phyloP scores from a whole-genome alignment of 2,888 invertebrate genomes.

The Pyrgus malvae region DNA sequence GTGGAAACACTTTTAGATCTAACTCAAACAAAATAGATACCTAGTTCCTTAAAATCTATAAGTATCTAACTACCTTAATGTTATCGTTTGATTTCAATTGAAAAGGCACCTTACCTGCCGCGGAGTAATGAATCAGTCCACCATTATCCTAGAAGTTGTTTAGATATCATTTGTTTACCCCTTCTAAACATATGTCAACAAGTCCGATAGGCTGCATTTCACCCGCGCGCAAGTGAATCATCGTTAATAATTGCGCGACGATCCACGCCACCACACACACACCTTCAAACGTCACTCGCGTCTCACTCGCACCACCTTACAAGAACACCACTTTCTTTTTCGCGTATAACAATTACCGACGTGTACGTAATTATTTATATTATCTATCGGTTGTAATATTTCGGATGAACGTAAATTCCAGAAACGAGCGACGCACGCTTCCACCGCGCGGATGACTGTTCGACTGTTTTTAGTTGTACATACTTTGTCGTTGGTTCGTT shows the following conservation, averaged over 20 bases:
- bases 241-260: conserved; percentile 81
- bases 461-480: conserved; percentile 72
- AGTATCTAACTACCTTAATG: not conserved
- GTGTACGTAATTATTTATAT: conserved; percentile 49
- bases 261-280: conserved; percentile 75
- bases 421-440: conserved; percentile 60
- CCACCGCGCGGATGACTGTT: conserved; percentile 73
- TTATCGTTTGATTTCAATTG: conserved; percentile 7
- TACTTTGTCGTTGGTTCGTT: conserved; percentile 71
- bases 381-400: conserved; percentile 50
- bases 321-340: conserved; percentile 44
- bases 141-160: conserved; percentile 66
- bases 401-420: conserved; percentile 45
- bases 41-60: not conserved
- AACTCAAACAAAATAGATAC: not conserved
- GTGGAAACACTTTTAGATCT: conserved; percentile 15
- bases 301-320: conserved; percentile 48
- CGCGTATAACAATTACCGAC: conserved; percentile 47
- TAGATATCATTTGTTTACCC: conserved; percentile 77
- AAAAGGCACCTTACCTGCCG: conserved; percentile 55
- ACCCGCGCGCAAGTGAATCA: conserved; percentile 80
- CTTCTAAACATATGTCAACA: conserved; percentile 77
- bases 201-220: conserved; percentile 80
- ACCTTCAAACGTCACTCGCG: conserved; percentile 69
- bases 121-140: conserved; percentile 69